These are phyloP conservation scores for Enteromius radiatus DNA, from an alignment of 2,797 vertebrate species.

Conservation along the genomic window DNA sequence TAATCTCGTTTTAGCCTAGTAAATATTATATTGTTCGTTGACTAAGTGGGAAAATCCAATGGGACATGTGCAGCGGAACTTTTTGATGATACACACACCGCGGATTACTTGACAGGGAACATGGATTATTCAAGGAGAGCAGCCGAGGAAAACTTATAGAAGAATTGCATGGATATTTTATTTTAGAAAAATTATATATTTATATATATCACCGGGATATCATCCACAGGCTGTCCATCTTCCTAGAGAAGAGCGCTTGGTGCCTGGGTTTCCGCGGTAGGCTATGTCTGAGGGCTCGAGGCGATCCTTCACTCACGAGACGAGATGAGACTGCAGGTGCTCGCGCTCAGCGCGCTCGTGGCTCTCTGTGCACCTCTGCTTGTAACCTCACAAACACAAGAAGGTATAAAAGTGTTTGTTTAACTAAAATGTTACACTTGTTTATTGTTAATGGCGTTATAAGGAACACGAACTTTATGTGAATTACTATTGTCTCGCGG, in stretches of 20 bases:
- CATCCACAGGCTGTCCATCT: neutral
- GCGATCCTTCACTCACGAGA: slow-evolving; percentile 64
- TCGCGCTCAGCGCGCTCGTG: slow-evolving; percentile 64
- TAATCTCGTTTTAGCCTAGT: slow-evolving; percentile 23
- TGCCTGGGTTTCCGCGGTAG: slow-evolving; percentile 29
- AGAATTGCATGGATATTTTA: slow-evolving; percentile 9
- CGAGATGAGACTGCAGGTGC: slow-evolving; percentile 63
- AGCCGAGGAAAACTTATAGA: neutral
- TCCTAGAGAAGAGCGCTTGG: neutral
- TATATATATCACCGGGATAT: neutral
- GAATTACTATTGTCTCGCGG: neutral
- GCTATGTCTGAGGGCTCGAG: slow-evolving; percentile 55
- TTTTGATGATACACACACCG: neutral
- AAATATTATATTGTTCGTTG: slow-evolving; percentile 13
- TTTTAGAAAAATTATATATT: neutral
- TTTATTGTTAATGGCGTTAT: neutral
- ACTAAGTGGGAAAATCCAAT: slow-evolving; percentile 14
- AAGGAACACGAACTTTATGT: neutral
- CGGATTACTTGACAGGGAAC: slow-evolving; percentile 11
- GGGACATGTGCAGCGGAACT: neutral
- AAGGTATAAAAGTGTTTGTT: slow-evolving; percentile 69
- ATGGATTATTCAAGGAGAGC: neutral
- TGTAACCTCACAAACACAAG: slow-evolving; percentile 69
- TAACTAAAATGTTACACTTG: neutral
- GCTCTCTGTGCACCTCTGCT: slow-evolving; percentile 60